Conservation (phyloP, 2,888 invertebrate species). For the Uropetala carovei region DNA sequence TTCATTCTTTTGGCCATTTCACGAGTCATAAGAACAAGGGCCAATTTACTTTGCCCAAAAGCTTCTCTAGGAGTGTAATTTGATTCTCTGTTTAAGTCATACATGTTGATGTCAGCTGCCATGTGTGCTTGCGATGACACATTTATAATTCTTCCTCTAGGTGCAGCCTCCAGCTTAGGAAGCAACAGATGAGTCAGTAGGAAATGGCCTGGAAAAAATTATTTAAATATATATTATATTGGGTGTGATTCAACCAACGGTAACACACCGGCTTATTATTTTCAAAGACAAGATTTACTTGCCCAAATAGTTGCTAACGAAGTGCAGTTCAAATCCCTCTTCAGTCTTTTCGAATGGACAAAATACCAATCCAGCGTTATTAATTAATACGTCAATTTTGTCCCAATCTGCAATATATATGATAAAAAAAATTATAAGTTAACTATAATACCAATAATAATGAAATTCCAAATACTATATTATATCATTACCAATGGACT, state of each 20-base stretch:
- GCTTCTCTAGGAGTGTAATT: constrained; percentile 72
- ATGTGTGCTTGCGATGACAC: constrained; percentile 72
- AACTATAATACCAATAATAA: background rate
- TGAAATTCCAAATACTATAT: background rate
- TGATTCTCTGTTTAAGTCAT: constrained; percentile 72
- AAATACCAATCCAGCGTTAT: constrained; percentile 75
- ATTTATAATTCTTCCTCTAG: constrained; percentile 71
- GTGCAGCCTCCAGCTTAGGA: constrained; percentile 71
- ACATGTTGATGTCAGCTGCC: constrained; percentile 72
- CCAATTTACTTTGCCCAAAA: constrained; percentile 74
- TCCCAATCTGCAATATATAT: constrained; percentile 58
- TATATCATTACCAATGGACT: constrained; percentile 65
- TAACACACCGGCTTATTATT: background rate
- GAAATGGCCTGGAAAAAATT: constrained; percentile 72
- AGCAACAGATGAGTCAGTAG: constrained; percentile 73
- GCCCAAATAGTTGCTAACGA: constrained; percentile 74
- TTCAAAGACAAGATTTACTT: constrained; percentile 67
- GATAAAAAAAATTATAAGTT: background rate
- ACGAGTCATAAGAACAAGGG: constrained; percentile 73
- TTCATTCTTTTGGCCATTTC: constrained; percentile 71
- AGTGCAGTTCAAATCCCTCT: constrained; percentile 74
- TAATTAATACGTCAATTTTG: constrained; percentile 73
- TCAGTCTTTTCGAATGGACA: constrained; percentile 72
- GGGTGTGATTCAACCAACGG: background rate
- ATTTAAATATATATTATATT: background rate